Evolutionary conservation across 1,140 invertebrate species (phyloP).

Genomic region (Carposina sasakii): DNA sequence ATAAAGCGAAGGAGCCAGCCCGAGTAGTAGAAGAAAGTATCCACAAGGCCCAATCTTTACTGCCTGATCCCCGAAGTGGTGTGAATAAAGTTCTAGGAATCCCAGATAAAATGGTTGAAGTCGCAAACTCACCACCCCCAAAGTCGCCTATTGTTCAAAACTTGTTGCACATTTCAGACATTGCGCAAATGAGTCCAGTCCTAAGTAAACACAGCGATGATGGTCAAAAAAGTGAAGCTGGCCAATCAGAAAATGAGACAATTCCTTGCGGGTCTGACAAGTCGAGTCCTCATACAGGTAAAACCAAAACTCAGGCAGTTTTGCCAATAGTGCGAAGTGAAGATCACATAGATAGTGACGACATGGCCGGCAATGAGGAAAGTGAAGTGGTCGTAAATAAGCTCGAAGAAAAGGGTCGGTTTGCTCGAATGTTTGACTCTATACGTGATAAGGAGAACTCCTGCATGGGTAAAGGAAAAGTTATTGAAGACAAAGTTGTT

Average conservation of each 20-base stretch:
- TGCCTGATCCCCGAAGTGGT: conserved; percentile 30
- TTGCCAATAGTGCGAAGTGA: conserved; percentile 65
- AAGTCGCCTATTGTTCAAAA: conserved; percentile 57
- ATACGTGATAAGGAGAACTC: conserved; percentile 64
- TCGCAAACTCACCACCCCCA: conserved; percentile 54
- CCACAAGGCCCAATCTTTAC: conserved; percentile 40
- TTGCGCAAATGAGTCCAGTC: conserved; percentile 58
- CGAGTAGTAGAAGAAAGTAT: conserved; percentile 48
- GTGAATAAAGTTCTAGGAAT: conserved; percentile 45
- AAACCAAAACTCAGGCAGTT: conserved; percentile 65
- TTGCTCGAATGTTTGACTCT: conserved; percentile 59
- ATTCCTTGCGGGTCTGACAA: conserved; percentile 65
- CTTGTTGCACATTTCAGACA: conserved; percentile 54
- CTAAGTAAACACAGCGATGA: conserved; percentile 62
- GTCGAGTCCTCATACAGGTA: conserved; percentile 56
- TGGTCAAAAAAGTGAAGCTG: conserved; percentile 57
- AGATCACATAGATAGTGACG: conserved; percentile 48
- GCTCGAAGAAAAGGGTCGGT: conserved; percentile 57
- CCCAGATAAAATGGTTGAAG: conserved; percentile 47
- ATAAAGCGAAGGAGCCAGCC: conserved; percentile 23
- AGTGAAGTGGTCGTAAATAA: conserved; percentile 55
- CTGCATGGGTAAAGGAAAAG: conserved; percentile 67
- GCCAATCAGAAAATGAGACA: conserved; percentile 67
- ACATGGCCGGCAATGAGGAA: conserved; percentile 40
- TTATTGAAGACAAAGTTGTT: conserved; percentile 55